Conservation (phyloP, 1,140 invertebrate genomes). For the Dreissena polymorpha region DNA sequence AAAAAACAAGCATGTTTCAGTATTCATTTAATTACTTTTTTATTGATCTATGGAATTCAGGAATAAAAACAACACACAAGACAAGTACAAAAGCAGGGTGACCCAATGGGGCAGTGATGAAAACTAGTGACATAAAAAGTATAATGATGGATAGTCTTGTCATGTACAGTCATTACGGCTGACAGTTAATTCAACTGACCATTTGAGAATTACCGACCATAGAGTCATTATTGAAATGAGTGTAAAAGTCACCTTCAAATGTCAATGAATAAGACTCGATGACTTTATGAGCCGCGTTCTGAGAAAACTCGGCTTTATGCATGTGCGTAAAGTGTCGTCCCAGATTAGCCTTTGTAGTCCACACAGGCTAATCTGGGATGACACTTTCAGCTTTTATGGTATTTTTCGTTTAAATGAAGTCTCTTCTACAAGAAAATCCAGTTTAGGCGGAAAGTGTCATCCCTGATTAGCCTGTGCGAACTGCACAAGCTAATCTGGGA, state of each 20-base stretch:
- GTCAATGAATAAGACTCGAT: not conserved
- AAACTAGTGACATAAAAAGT: constrained; percentile 30
- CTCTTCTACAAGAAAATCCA: too few relatives aligned
- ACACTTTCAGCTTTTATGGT: too few relatives aligned
- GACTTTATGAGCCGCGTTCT: too few relatives aligned
- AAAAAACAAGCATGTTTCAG: not conserved
- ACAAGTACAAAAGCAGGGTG: constrained; percentile 15
- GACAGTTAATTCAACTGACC: constrained; percentile 47
- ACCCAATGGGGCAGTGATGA: constrained; percentile 39
- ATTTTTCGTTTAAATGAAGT: too few relatives aligned
- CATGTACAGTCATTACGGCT: constrained; percentile 31
- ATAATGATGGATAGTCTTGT: constrained; percentile 39
- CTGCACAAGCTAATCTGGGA: too few relatives aligned
- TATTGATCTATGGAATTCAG: not conserved
- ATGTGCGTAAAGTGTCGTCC: too few relatives aligned
- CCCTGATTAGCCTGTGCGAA: too few relatives aligned
- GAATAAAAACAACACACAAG: not conserved
- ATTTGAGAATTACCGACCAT: constrained; percentile 23
- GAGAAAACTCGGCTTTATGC: too few relatives aligned
- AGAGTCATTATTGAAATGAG: constrained; percentile 17
- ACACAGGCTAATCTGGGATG: too few relatives aligned
- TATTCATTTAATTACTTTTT: not conserved
- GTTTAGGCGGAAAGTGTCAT: too few relatives aligned
- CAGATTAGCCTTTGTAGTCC: too few relatives aligned
- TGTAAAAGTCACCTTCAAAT: constrained; percentile 30